Conservation (phyloP, 1,140 invertebrate species). For the Meteorus sp. region DNA sequence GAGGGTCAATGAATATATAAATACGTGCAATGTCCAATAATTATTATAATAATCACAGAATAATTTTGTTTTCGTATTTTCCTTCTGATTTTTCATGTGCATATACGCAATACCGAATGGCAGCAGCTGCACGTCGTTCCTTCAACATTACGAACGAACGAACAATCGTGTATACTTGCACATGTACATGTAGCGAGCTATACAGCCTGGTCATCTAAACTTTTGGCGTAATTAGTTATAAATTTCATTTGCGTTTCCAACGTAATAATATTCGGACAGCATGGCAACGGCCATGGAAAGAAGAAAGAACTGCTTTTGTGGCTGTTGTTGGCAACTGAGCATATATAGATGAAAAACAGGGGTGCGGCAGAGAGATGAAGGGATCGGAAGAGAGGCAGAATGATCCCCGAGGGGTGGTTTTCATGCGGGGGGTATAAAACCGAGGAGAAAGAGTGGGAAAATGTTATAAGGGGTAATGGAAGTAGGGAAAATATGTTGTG, state of each 20-base stretch:
- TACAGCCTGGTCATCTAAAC: slow-evolving; percentile 54
- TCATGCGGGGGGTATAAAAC: slow-evolving; percentile 19
- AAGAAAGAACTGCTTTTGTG: slow-evolving; percentile 2
- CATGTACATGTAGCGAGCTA: too few relatives aligned
- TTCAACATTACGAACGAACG: slow-evolving; percentile 33
- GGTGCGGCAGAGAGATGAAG: slow-evolving; percentile 5
- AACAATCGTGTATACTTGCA: too few relatives aligned
- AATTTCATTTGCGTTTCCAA: slow-evolving; percentile 49
- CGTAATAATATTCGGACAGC: slow-evolving; percentile 48
- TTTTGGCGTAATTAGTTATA: slow-evolving; percentile 57
- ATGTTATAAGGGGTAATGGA: slow-evolving; percentile 7
- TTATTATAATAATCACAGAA: too few relatives aligned
- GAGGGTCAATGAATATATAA: too few relatives aligned
- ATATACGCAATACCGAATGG: too few relatives aligned
- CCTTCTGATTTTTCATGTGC: too few relatives aligned
- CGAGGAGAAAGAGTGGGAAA: slow-evolving; percentile 17
- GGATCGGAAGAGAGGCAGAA: slow-evolving; percentile 2
- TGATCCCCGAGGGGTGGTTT: slow-evolving; percentile 11
- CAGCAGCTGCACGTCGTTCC: neutral
- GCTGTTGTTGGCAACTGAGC: neutral
- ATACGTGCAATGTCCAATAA: too few relatives aligned
- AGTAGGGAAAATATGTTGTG: too few relatives aligned
- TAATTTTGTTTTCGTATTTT: too few relatives aligned
- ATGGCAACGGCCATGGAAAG: slow-evolving; percentile 24
- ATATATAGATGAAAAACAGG: neutral